Percentiles rank a stretch among this genome's conserved stretches.
phyloP scores from a whole-genome alignment of 1,140 invertebrate genomes.

The Apocrypta bakeri region DNA sequence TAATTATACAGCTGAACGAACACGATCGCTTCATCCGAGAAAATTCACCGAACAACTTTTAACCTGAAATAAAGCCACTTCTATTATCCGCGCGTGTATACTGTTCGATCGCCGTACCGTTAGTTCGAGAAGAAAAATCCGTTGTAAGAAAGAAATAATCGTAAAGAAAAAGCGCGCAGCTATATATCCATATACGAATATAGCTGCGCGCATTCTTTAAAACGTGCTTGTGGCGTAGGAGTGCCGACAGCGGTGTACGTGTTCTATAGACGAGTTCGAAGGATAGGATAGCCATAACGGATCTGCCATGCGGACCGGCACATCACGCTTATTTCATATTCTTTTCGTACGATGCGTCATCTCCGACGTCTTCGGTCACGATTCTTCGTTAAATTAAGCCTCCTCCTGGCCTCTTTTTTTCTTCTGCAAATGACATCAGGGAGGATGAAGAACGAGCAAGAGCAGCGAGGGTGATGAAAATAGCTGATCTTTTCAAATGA shows the following conservation, averaged over 20 bases:
- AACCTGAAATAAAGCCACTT: too few species aligned
- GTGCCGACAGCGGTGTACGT: conserved; percentile 23
- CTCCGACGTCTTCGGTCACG: conserved; percentile 34
- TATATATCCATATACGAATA: too few species aligned
- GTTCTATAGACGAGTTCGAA: neutral
- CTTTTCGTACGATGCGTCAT: conserved; percentile 55
- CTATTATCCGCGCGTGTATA: too few species aligned
- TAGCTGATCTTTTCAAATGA: conserved; percentile 21
- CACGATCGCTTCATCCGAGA: too few species aligned
- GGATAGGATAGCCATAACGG: conserved; percentile 49
- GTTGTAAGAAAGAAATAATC: neutral
- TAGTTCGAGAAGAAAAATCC: neutral
- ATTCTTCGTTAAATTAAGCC: conserved; percentile 41
- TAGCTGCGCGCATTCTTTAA: too few species aligned
- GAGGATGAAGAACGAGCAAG: neutral
- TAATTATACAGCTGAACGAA: too few species aligned
- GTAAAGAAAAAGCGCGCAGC: neutral
- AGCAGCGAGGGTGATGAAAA: neutral
- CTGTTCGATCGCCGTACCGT: neutral
- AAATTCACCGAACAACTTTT: neutral
- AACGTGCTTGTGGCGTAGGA: conserved; percentile 1
- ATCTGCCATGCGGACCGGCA: conserved; percentile 9
- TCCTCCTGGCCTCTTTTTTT: conserved; percentile 3
- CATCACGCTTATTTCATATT: conserved; percentile 52
- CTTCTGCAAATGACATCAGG: neutral